These are phyloP conservation scores for Ceyx melanurus DNA, from an alignment of 2,113 vertebrate species.

Conservation along the genomic window DNA sequence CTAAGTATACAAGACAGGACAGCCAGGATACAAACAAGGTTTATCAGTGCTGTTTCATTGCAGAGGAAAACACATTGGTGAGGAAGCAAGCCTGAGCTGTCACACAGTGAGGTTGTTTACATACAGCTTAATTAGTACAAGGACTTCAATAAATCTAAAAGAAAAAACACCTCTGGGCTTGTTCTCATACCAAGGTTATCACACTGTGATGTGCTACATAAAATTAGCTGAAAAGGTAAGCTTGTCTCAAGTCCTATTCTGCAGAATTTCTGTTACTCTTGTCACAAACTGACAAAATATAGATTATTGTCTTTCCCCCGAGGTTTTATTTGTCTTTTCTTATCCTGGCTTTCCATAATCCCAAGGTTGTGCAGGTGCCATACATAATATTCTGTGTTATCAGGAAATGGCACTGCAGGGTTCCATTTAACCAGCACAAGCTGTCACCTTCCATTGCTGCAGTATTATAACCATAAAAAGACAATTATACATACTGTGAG, in stretches of 20 bases:
- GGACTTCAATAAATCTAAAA: not conserved
- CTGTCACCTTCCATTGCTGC: not conserved
- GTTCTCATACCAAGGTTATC: conserved; percentile 27
- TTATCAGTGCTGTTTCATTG: not conserved
- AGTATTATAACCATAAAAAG: conserved; percentile 7
- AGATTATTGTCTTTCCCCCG: not conserved
- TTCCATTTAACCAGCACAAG: conserved; percentile 14
- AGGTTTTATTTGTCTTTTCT: conserved; percentile 4
- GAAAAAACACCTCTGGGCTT: conserved; percentile 17
- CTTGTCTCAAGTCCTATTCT: not conserved
- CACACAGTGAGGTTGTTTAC: not conserved
- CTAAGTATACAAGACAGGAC: not conserved
- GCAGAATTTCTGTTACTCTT: not conserved
- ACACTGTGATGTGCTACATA: not conserved
- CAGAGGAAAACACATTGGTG: not conserved
- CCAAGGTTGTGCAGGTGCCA: not conserved
- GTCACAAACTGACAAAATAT: not conserved
- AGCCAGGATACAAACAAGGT: not conserved
- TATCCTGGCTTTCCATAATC: not conserved
- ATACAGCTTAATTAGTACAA: not conserved
- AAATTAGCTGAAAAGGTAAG: conserved; percentile 21
- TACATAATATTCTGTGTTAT: not conserved
- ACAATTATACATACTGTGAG: not conserved
- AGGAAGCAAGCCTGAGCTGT: not conserved
- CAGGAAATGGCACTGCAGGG: not conserved